A percentile compares a stretch with the other conserved stretches of the same genome.
These are phyloP conservation scores for Psilopsiagon aurifrons DNA, from an alignment of 2,113 vertebrate species.

Conservation along the genomic window DNA sequence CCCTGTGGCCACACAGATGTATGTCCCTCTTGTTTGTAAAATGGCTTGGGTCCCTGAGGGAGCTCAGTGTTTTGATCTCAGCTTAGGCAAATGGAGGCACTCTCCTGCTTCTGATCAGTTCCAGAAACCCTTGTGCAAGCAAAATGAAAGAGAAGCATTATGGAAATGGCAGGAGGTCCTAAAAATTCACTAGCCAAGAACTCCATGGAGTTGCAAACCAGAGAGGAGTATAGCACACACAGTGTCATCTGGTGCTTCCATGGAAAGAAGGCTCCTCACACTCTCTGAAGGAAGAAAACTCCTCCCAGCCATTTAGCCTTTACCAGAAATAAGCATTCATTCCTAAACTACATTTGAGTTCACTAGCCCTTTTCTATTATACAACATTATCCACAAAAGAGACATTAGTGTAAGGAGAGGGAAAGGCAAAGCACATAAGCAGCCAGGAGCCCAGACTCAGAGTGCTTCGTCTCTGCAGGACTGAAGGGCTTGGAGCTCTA, in stretches of 20 bases:
- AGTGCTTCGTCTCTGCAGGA: neutral
- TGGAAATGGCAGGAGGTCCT: neutral
- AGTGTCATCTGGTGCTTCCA: neutral
- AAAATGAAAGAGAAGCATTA: neutral
- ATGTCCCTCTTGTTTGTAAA: neutral
- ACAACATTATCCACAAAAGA: neutral
- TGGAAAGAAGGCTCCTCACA: neutral
- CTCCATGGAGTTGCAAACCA: neutral
- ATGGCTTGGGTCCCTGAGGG: neutral
- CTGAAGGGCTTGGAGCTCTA: conserved; percentile 24
- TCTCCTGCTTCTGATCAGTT: neutral
- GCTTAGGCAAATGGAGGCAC: neutral
- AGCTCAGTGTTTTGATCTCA: neutral
- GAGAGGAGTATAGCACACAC: neutral
- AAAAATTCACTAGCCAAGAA: neutral
- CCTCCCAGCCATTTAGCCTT: conserved; percentile 22
- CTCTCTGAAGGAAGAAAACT: neutral
- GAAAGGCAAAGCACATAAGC: neutral
- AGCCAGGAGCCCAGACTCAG: neutral
- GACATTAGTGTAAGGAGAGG: neutral
- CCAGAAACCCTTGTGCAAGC: neutral
- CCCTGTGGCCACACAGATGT: neutral
- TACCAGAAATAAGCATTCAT: neutral
- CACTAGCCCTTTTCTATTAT: neutral
- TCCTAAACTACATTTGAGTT: neutral